Evolutionary conservation across 2,113 vertebrate species (phyloP), one percentile per base, ranked within the genome.

Genomic region (Lampris incognitus): DNA sequence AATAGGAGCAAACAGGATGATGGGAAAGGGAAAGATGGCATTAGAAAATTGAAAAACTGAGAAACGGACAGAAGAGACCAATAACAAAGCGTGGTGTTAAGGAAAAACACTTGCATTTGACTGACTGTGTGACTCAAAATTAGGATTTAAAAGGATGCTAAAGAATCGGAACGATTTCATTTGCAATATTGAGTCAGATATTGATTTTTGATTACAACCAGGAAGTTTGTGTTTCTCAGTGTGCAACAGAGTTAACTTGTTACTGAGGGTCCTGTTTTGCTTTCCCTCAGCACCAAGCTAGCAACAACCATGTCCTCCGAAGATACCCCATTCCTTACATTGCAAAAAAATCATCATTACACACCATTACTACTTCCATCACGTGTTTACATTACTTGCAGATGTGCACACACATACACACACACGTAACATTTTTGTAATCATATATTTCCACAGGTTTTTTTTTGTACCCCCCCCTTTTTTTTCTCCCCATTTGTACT

Each of bases 41-140:
- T 70, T 69, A 89, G 76, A 86, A 84, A 90, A 86, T 83, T 38
- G 6, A 85, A 87, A 71, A 24, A 74, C n/a, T 2, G 41, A 69
- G 39, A 78, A 77, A 78, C 8, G 46, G 63, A 70, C 71, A 78
- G 42, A 79, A 65, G 50, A 59, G 52, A 84, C 75, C 67, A 85
- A 82, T 74, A 80, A 80, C 69, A 80, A 78, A 82, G 55, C 69
- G 71, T 3, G 58, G 50, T 44, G 41, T 48, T 36, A 54, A 69
- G 44, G 61, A 46, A 67, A 72, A 50, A 49, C 63, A 73, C 40
- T 11, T 66, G 58, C 67, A 24, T 24, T 62, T 59, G 13, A 71
- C 58, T 76, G 66, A 79, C 78, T 67, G 39, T 46, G 40, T 74
- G 55, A 67, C 63, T 80, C 58, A 77, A 80, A 69, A 51, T 69